A percentile compares a stretch with the other conserved stretches of the same genome.
phyloP scores from a whole-genome alignment of 2,888 invertebrate species.

The Napeogenes inachia region DNA sequence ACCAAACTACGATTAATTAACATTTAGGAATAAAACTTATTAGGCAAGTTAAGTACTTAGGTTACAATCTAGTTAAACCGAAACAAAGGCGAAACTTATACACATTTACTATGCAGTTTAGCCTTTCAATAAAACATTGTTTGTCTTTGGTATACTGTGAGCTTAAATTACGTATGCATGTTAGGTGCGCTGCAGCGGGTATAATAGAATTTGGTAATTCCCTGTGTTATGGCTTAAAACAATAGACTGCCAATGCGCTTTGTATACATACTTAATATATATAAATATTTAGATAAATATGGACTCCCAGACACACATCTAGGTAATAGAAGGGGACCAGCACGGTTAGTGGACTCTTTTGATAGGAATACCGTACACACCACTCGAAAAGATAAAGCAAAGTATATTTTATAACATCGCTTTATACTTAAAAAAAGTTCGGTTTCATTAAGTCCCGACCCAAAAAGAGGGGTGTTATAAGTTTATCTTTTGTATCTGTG shows the following conservation, averaged over 20 bases:
- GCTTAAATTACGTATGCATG: slow-evolving; percentile 56
- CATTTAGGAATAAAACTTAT: slow-evolving; percentile 15
- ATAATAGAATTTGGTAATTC: slow-evolving; percentile 63
- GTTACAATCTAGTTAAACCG: slow-evolving; percentile 26
- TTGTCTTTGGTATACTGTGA: slow-evolving; percentile 48
- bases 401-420: too few species aligned
- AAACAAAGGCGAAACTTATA: slow-evolving; percentile 38
- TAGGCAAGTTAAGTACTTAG: slow-evolving; percentile 28
- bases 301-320: too few species aligned
- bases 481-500: too few species aligned
- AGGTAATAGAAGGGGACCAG: too few species aligned
- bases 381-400: too few species aligned
- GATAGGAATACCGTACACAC: too few species aligned
- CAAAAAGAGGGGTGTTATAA: too few species aligned
- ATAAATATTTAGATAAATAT: too few species aligned
- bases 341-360: too few species aligned
- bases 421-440: too few species aligned
- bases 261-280: background rate
- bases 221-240: slow-evolving; percentile 47
- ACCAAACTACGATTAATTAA: background rate
- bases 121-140: slow-evolving; percentile 48
- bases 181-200: slow-evolving; percentile 30
- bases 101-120: slow-evolving; percentile 51
- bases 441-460: too few species aligned
- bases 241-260: slow-evolving; percentile 39